Percentiles rank a stretch among this genome's conserved stretches.
Conservation (phyloP, 2,113 vertebrate species). For the Zingel zingel region DNA sequence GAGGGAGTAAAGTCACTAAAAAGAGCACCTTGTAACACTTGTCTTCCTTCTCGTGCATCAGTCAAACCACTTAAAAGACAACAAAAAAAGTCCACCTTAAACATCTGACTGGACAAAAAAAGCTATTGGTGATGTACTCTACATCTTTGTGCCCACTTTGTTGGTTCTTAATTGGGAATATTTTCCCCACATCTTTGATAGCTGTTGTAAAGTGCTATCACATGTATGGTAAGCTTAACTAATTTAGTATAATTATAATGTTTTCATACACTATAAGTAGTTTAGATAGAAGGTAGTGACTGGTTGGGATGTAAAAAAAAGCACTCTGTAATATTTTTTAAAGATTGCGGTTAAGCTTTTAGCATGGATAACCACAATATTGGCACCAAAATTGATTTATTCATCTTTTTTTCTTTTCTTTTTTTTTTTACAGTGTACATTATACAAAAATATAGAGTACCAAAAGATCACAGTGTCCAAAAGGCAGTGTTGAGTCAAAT, state of each 20-base stretch:
- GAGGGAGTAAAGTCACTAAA: conserved; percentile 18
- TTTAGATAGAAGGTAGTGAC: not conserved
- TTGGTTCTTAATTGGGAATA: not conserved
- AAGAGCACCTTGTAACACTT: conserved; percentile 1
- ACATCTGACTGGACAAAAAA: not conserved
- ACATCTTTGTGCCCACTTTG: not conserved
- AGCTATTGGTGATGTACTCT: not conserved
- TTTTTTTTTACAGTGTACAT: conserved; percentile 88
- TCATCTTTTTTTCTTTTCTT: conserved; percentile 76
- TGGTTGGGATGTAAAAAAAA: not conserved
- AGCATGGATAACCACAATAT: conserved; percentile 9
- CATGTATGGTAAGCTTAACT: not conserved
- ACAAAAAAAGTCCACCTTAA: not conserved
- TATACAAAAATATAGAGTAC: conserved; percentile 93
- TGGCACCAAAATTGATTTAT: conserved; percentile 78
- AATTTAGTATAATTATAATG: not conserved
- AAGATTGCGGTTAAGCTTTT: not conserved
- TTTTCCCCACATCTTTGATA: not conserved
- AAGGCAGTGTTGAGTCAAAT: conserved; percentile 87
- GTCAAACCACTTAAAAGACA: conserved; percentile 19
- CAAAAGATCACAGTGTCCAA: conserved; percentile 91
- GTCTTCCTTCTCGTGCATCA: conserved; percentile 19
- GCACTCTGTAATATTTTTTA: not conserved
- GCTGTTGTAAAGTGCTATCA: not conserved
- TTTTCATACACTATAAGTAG: not conserved